Base-by-base conservation (phyloP, 2,888 invertebrate species). In the Baccha elongata region DNA sequence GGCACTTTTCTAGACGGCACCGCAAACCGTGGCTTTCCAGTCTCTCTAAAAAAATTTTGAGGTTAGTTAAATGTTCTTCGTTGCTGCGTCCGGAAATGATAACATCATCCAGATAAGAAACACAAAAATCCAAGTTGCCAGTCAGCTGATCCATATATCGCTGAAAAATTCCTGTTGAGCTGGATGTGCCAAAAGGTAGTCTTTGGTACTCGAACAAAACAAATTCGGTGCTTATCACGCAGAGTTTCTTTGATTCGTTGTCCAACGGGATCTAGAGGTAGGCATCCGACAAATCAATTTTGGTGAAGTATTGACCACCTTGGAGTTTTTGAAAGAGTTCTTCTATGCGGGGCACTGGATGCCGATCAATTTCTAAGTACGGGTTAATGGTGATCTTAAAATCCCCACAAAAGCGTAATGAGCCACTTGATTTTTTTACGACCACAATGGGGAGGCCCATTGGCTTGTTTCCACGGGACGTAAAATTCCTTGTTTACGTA, bases 11-110 rank as follows among this genome's bases (percentile, higher is more conserved):
- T 60, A 50, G n/a, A 21, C 76, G 62, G 74, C 44, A 40, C 10
- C 67, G 52, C 50, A 72, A 68, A n/a, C 53, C 72, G n/a, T 71
- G 68, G 21, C 65, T 64, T n/a, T 84, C 46, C 65, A 26, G 62
- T 69, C 13, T 15, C 19, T 48, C 46, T 23, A 48, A n/a, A 21
- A 48, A 48, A 21, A 48, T 7, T 0, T 62, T 62, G 3, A 62
- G 46, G 8, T 62, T 46, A 0, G 3, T 32, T 11, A 40, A 17
- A 26, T 65, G 37, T 15, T 50, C 40, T 1, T 40, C 50, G 17
- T 50, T 50, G 2, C 23, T 40, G 15, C 40, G 26, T 37, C 62
- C 46, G 5, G 48, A 48, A 8, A 62, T 19, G 8, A 62, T 46
- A 3, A 35, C 62, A 40, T 58, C 29, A 7, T 46, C 35, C 15